Base-by-base conservation (phyloP, 2,888 invertebrate species). In the Homarus gammarus region DNA sequence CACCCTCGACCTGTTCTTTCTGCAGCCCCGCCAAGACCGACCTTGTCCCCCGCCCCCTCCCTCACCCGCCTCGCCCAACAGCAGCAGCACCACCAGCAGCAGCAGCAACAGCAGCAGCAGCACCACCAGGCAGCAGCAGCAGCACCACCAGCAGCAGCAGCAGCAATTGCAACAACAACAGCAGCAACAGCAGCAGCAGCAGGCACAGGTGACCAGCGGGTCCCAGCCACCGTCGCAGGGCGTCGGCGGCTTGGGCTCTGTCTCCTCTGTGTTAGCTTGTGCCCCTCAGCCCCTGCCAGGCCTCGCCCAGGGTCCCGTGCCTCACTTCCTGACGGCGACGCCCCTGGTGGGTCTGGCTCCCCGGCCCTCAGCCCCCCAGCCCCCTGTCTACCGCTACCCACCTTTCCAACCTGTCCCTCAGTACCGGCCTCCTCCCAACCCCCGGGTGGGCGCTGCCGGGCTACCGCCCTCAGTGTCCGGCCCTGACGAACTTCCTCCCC, bases 351-450 rank as follows among this genome's bases (percentile, higher is more conserved):
- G 84, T 15, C 75, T 84, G 27, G 27, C 64, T 3, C 75, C 75
- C 31, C n/a, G 44, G 44, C 56, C 83, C n/a, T n/a, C 44, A 44
- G 33, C 72, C 27, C 8, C 51, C 18, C 72, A 38, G 40, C 27
- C 36, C 22, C 68, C 68, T 18, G 38, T 18, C 33, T 27, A 44
- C 36, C 84, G 90, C 33, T 91, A 91, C 90, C 91, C 83, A 18
- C 91, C 91, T 56, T 91, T 91, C 77, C 89, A 91, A 81, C 90
- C 89, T 1, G 51, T 82, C 27, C 87, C 86, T 72, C 73, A 87
- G 75, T 91, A 91, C 87, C 73, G 81, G 8, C 91, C 91, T 18
- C 91, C 91, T 38, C 91, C 91, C 79, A 89, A 91, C 84, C 91
- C 91, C 12, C 89, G 91, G 22, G 82, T 91, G 44, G 91, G 91